Conservation (phyloP, 2,113 vertebrate genomes). For the Microcebus murinus region DNA sequence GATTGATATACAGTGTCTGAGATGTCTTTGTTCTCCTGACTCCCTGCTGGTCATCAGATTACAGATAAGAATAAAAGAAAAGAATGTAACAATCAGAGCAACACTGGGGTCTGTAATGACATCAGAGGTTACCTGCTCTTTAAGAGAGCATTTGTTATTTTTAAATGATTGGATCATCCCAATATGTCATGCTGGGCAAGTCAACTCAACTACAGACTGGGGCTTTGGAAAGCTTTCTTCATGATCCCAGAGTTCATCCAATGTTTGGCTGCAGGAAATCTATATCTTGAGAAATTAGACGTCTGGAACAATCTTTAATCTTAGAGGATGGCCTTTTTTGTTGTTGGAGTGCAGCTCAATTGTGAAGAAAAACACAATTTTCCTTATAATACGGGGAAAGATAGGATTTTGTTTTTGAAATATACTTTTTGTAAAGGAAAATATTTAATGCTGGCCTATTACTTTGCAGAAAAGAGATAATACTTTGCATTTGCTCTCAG, state of each 20-base stretch:
- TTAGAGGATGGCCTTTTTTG: neutral
- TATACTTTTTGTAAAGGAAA: neutral
- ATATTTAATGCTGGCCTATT: neutral
- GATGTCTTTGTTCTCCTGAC: constrained; percentile 28
- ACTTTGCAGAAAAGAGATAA: neutral
- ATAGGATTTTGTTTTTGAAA: neutral
- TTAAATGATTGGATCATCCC: constrained; percentile 37
- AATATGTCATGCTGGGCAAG: neutral
- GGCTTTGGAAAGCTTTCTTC: constrained; percentile 36
- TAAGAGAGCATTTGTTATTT: constrained; percentile 47
- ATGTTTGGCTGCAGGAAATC: constrained; percentile 13
- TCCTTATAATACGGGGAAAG: neutral
- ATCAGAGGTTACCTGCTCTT: constrained; percentile 50
- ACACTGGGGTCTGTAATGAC: constrained; percentile 27
- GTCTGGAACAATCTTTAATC: constrained; percentile 31
- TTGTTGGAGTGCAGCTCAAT: neutral
- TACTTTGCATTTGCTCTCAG: neutral
- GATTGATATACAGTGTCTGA: neutral
- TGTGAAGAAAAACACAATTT: constrained; percentile 45
- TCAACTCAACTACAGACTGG: neutral
- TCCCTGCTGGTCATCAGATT: constrained; percentile 59
- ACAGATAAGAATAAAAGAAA: constrained; percentile 58
- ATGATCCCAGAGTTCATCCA: constrained; percentile 13
- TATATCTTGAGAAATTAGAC: constrained; percentile 41
- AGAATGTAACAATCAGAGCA: constrained; percentile 18